Evolutionary conservation across 2,888 invertebrate genomes (phyloP).

Genomic region (Deladenus siricidicola): DNA sequence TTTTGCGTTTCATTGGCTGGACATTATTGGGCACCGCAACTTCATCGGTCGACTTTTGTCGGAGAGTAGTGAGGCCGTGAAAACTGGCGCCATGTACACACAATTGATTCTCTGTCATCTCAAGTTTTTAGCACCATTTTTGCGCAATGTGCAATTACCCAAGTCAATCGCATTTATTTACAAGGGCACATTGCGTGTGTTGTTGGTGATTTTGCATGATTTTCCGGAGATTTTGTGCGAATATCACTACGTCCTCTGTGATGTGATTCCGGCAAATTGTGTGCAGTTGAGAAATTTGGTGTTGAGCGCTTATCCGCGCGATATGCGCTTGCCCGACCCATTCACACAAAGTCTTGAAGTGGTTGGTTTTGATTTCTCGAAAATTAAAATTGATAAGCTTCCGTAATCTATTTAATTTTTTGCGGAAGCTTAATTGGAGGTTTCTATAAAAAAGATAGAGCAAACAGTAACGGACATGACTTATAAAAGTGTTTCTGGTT

Average conservation of each 20-base stretch:
- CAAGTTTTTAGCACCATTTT: constrained; percentile 89
- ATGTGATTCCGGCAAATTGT: constrained; percentile 97
- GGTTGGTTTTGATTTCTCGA: too few relatives aligned
- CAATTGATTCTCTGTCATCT: constrained; percentile 89
- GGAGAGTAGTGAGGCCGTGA: constrained; percentile 7
- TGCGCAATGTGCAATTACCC: constrained; percentile 89
- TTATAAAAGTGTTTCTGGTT: too few relatives aligned
- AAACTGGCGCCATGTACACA: constrained; percentile 68
- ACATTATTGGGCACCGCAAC: constrained; percentile 88
- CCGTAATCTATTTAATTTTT: too few relatives aligned
- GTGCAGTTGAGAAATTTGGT: constrained; percentile 96
- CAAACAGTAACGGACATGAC: too few relatives aligned
- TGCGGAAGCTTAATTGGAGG: too few relatives aligned
- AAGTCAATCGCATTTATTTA: constrained; percentile 86
- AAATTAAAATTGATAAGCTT: too few relatives aligned
- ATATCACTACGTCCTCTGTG: constrained; percentile 97
- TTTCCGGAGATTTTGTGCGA: constrained; percentile 99
- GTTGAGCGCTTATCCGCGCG: constrained; percentile 90
- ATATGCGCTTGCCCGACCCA: constrained; percentile 95
- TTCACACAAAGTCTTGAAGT: constrained; percentile 87
- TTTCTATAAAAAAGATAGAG: too few relatives aligned
- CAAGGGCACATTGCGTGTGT: constrained; percentile 79
- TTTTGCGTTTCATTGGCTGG: constrained; percentile 96
- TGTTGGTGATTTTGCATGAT: constrained; percentile 89
- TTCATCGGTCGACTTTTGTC: constrained; percentile 85